phyloP scores from a whole-genome alignment of 2,113 vertebrate genomes.

The Neodontobutis hainanensis region DNA sequence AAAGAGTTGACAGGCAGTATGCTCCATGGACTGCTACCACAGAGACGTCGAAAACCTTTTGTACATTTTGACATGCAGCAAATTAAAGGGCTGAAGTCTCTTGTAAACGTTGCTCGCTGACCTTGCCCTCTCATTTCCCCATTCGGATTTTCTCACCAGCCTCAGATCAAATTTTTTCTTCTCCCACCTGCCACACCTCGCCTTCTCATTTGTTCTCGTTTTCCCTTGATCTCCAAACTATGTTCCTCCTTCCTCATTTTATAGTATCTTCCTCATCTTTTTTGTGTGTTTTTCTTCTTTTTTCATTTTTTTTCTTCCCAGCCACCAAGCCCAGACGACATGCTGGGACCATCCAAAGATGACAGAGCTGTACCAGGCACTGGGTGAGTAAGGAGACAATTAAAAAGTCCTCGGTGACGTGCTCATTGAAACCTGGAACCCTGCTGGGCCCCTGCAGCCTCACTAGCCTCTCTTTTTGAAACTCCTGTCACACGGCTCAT shows the following conservation, averaged over 20 bases:
- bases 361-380: slow-evolving; percentile 94
- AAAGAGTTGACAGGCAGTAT: background rate
- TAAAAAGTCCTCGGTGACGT: slow-evolving; percentile 30
- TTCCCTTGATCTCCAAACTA: slow-evolving; percentile 31
- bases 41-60: background rate
- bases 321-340: slow-evolving; percentile 97
- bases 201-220: slow-evolving; percentile 40
- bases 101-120: slow-evolving; percentile 24
- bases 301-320: slow-evolving; percentile 57
- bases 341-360: slow-evolving; percentile 99
- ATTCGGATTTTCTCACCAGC: slow-evolving; percentile 1
- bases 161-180: slow-evolving; percentile 22
- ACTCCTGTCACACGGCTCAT: slow-evolving; percentile 56
- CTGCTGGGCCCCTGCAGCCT: slow-evolving; percentile 11
- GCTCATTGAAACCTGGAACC: slow-evolving; percentile 23
- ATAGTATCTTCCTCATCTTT: background rate
- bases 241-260: background rate
- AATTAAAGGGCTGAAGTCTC: slow-evolving; percentile 27
- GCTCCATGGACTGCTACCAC: background rate
- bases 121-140: slow-evolving; percentile 10
- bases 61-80: slow-evolving; percentile 15
- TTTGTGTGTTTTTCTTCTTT: slow-evolving; percentile 5
- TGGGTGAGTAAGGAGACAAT: slow-evolving; percentile 85
- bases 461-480: slow-evolving; percentile 31
- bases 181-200: slow-evolving; percentile 7